phyloP scores from a whole-genome alignment of 2,113 vertebrate genomes.

The Nesogale talazaci region DNA sequence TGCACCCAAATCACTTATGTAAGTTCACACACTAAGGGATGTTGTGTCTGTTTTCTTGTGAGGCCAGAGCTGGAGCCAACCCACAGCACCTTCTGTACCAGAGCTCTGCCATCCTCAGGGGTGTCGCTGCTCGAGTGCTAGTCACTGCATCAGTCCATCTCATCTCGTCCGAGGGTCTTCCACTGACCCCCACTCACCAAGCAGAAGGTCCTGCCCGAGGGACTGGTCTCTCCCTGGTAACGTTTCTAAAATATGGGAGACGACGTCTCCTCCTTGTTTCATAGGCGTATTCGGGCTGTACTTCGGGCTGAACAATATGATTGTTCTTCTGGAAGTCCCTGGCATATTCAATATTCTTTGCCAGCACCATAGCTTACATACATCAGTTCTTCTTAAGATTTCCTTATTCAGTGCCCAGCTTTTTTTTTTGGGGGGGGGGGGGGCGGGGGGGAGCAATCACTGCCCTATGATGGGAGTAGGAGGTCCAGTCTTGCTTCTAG shows the following conservation, averaged over 20 bases:
- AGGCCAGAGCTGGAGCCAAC: too few relatives aligned
- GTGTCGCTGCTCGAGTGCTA: too few relatives aligned
- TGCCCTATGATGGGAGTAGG: too few relatives aligned
- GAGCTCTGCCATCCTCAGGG: too few relatives aligned
- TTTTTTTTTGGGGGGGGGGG: too few relatives aligned
- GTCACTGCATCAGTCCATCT: too few relatives aligned
- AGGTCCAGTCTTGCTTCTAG: too few relatives aligned
- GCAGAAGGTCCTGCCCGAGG: not conserved
- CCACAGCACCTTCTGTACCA: too few relatives aligned
- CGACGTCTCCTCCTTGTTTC: not conserved
- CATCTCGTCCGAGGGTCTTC: too few relatives aligned
- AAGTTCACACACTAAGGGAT: not conserved
- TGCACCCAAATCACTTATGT: not conserved
- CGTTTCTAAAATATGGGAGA: not conserved
- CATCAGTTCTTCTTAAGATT: too few relatives aligned
- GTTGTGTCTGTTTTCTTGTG: not conserved
- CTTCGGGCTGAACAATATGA: not conserved
- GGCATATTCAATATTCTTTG: not conserved
- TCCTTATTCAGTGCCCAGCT: too few relatives aligned
- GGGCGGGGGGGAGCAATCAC: too few relatives aligned
- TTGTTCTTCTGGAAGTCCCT: not conserved
- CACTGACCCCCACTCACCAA: not conserved
- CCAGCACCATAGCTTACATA: not conserved
- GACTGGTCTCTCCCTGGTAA: not conserved
- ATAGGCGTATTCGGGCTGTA: not conserved